Percentiles rank a stretch among this genome's conserved stretches.
phyloP scores from a whole-genome alignment of 1,140 invertebrate species.

The Brachionus plicatilis region DNA sequence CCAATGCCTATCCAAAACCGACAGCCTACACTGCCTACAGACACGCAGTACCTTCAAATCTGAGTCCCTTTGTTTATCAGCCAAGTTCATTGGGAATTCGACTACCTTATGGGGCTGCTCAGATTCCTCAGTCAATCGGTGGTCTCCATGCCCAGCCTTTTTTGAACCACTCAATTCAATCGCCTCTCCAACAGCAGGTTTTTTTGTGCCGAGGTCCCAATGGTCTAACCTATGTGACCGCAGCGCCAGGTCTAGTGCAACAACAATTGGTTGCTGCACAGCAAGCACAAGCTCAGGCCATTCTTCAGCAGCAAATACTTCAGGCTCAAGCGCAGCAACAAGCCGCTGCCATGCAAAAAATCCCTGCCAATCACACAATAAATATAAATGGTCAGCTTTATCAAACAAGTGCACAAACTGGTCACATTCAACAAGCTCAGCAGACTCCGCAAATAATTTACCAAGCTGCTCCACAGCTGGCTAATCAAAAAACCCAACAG shows the following conservation, averaged over 20 bases:
- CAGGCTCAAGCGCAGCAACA: not conserved
- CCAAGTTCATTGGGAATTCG: not conserved
- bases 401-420: not conserved
- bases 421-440: not conserved
- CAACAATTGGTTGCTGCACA: not conserved
- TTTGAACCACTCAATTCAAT: not conserved
- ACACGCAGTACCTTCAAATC: not conserved
- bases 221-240: not conserved
- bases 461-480: conserved; percentile 6
- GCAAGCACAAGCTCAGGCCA: not conserved
- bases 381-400: not conserved
- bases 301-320: not conserved
- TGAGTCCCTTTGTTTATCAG: not conserved
- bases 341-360: not conserved
- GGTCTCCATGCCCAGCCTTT: not conserved
- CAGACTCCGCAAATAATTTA: not conserved
- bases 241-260: not conserved
- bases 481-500: not conserved
- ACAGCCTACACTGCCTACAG: not conserved
- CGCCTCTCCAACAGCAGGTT: not conserved
- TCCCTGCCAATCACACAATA: not conserved
- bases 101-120: not conserved
- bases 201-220: not conserved
- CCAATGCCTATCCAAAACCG: not conserved
- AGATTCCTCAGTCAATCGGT: not conserved